Conservation (phyloP, 2,888 invertebrate genomes). For the Acleris holmiana region DNA sequence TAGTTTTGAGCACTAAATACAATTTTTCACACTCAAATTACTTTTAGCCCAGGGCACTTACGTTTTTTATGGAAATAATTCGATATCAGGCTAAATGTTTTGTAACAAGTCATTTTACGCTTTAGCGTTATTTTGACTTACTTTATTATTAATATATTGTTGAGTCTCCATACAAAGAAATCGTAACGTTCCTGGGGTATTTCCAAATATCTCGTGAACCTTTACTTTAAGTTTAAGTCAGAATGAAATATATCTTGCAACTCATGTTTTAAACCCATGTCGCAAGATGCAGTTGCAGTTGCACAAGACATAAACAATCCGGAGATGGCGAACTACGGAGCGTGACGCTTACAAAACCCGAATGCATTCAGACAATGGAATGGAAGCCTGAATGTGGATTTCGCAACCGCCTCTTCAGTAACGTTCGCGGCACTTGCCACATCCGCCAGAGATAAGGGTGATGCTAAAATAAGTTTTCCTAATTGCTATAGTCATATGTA, state of each 20-base stretch:
- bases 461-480: slow-evolving; percentile 12
- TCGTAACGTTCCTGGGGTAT: too few relatives aligned
- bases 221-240: too few relatives aligned
- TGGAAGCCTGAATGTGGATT: slow-evolving; percentile 59
- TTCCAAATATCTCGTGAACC: too few relatives aligned
- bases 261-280: slow-evolving; percentile 31
- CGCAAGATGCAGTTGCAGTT: slow-evolving; percentile 44
- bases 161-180: too few relatives aligned
- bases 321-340: slow-evolving; percentile 60
- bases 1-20: too few relatives aligned
- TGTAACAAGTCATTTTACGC: too few relatives aligned
- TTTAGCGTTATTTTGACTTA: too few relatives aligned
- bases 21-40: too few relatives aligned
- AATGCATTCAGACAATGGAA: slow-evolving; percentile 67
- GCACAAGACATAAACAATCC: slow-evolving; percentile 49
- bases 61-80: too few relatives aligned
- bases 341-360: slow-evolving; percentile 70
- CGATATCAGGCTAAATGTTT: too few relatives aligned
- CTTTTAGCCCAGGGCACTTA: too few relatives aligned
- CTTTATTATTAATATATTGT: too few relatives aligned
- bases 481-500: background rate
- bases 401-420: slow-evolving; percentile 57
- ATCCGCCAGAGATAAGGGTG: slow-evolving; percentile 42
- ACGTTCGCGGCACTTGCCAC: slow-evolving; percentile 39
- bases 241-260: background rate